Conservation (phyloP, 2,797 vertebrate species). For the Staurois parvus region DNA sequence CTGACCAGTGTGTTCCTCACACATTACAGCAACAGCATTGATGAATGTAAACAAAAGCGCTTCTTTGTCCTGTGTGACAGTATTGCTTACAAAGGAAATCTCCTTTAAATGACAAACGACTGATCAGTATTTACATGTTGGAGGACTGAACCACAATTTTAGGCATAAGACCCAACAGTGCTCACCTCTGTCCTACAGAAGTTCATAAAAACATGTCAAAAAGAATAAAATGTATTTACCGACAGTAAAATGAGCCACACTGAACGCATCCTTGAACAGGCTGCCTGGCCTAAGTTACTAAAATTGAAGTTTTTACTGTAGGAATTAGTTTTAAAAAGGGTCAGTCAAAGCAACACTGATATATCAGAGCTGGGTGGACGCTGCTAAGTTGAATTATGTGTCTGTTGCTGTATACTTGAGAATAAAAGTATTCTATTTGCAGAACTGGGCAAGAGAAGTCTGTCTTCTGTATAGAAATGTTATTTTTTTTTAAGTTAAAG, state of each 20-base stretch:
- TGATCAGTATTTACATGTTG: background rate
- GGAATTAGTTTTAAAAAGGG: background rate
- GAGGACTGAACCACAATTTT: conserved; percentile 1
- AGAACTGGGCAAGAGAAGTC: background rate
- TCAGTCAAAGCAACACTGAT: background rate
- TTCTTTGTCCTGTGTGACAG: conserved; percentile 4
- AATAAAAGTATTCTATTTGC: background rate
- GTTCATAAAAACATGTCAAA: conserved; percentile 16
- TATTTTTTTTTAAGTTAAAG: background rate
- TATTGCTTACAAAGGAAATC: conserved; percentile 15
- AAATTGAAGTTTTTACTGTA: background rate
- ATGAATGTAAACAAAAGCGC: conserved; percentile 17
- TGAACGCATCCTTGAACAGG: conserved; percentile 7
- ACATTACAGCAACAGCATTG: background rate
- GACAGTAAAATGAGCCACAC: background rate
- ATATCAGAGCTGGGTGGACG: background rate
- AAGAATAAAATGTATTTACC: background rate
- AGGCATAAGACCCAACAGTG: conserved; percentile 38
- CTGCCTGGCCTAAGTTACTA: background rate
- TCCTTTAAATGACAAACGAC: conserved; percentile 7
- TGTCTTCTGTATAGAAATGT: background rate
- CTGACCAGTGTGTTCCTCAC: background rate
- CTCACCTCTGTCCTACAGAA: conserved; percentile 32
- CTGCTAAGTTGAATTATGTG: background rate
- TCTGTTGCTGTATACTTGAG: background rate